phyloP scores from a whole-genome alignment of 1,140 invertebrate genomes.

The Magallana gigas region DNA sequence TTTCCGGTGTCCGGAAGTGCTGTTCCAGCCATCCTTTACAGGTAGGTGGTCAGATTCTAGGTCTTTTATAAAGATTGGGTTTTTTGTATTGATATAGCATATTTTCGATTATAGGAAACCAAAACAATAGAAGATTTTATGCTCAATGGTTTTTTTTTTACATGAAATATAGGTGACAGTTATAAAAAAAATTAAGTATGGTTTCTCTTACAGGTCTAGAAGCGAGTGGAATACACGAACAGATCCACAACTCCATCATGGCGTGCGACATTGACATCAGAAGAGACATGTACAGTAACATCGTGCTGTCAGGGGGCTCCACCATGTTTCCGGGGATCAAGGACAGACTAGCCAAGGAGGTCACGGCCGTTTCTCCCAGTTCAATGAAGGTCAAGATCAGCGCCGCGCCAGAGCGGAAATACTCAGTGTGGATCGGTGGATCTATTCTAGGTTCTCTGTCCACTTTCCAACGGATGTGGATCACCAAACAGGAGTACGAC shows the following conservation, averaged over 20 bases:
- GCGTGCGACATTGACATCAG: constrained; percentile 86
- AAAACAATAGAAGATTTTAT: too few relatives aligned
- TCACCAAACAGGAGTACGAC: constrained; percentile 87
- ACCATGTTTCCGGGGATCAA: constrained; percentile 81
- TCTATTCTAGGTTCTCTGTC: constrained; percentile 83
- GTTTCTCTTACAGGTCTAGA: constrained; percentile 64
- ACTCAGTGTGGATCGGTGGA: constrained; percentile 71
- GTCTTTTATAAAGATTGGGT: too few relatives aligned
- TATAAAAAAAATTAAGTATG: background rate
- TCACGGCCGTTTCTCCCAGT: constrained; percentile 86
- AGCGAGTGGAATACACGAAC: constrained; percentile 72
- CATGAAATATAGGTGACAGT: too few relatives aligned
- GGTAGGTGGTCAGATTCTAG: too few relatives aligned
- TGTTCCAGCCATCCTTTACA: constrained; percentile 85
- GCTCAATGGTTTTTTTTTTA: too few relatives aligned
- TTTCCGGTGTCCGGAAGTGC: constrained; percentile 77
- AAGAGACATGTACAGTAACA: constrained; percentile 94
- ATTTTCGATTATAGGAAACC: too few relatives aligned
- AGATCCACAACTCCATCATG: constrained; percentile 93
- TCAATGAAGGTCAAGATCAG: constrained; percentile 90
- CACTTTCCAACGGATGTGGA: constrained; percentile 84
- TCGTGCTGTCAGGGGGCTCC: constrained; percentile 80
- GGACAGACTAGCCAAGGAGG: constrained; percentile 83
- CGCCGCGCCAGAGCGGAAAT: constrained; percentile 79
- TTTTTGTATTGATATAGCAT: too few relatives aligned